phyloP scores from a whole-genome alignment of 2,797 vertebrate species.

The Lepilemur septentrionalis region DNA sequence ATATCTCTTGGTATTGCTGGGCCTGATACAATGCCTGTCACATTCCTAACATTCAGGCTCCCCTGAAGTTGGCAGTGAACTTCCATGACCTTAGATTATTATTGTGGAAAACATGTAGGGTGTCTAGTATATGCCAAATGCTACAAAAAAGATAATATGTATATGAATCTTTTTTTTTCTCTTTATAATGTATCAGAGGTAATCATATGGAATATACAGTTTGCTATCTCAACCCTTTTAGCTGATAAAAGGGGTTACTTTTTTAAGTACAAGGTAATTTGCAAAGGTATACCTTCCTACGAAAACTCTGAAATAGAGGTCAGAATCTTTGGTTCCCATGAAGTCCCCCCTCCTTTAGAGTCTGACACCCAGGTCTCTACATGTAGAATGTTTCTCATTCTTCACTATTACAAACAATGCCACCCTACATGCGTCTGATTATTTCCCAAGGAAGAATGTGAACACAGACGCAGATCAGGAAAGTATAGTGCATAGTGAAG shows the following conservation, averaged over 20 bases:
- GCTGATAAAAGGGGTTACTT: neutral
- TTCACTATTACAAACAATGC: neutral
- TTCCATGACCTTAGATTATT: neutral
- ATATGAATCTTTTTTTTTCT: neutral
- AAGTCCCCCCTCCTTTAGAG: neutral
- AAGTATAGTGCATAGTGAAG: neutral
- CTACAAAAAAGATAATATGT: neutral
- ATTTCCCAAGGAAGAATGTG: neutral
- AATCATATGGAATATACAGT: neutral
- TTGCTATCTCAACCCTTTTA: neutral
- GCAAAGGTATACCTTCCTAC: neutral
- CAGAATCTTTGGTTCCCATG: neutral
- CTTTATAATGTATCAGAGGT: neutral
- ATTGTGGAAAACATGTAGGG: neutral
- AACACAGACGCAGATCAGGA: neutral
- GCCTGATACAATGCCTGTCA: neutral
- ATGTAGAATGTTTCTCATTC: neutral
- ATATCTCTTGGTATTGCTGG: neutral
- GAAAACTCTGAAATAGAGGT: neutral
- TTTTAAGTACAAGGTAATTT: neutral
- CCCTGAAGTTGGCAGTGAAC: neutral
- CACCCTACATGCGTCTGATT: neutral
- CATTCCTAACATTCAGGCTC: neutral
- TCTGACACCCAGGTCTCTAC: neutral
- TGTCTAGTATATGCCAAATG: neutral